Evolutionary conservation across 2,113 vertebrate genomes (phyloP).

Genomic region (Lepisosteus oculatus): DNA sequence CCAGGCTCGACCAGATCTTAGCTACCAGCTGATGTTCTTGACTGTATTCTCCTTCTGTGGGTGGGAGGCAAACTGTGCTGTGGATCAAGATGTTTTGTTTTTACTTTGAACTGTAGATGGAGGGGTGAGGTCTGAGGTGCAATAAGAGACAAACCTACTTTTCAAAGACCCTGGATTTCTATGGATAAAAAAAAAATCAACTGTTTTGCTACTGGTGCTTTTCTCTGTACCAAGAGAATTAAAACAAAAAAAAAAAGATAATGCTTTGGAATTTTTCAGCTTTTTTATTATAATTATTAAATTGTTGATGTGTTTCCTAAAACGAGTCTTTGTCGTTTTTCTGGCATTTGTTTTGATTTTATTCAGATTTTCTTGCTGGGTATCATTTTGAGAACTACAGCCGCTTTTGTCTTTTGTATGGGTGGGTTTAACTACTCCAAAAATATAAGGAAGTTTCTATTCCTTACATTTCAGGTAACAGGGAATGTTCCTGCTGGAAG

Average conservation of each 20-base stretch:
- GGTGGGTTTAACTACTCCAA: too few species aligned
- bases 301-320: slow-evolving; percentile 57
- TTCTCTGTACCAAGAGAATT: slow-evolving; percentile 55
- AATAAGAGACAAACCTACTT: slow-evolving; percentile 61
- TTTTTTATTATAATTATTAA: slow-evolving; percentile 66
- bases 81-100: too few species aligned
- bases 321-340: slow-evolving; percentile 35
- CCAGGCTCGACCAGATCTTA: too few species aligned
- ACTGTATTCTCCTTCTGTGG: too few species aligned
- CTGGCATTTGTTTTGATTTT: neutral
- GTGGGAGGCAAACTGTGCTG: too few species aligned
- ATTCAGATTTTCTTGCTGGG: too few species aligned
- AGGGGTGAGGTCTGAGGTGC: slow-evolving; percentile 60
- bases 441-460: too few species aligned
- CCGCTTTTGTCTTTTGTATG: too few species aligned
- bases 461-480: neutral
- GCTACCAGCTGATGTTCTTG: too few species aligned
- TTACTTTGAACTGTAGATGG: neutral
- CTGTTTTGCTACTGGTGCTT: slow-evolving; percentile 69
- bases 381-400: too few species aligned
- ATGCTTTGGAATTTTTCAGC: slow-evolving; percentile 48
- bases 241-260: slow-evolving; percentile 54
- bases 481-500: neutral
- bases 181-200: slow-evolving; percentile 42
- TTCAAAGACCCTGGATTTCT: slow-evolving; percentile 47